A percentile compares a stretch with the other conserved stretches of the same genome.
Conservation (phyloP, 2,888 invertebrate genomes). For the Dioctria linearis region DNA sequence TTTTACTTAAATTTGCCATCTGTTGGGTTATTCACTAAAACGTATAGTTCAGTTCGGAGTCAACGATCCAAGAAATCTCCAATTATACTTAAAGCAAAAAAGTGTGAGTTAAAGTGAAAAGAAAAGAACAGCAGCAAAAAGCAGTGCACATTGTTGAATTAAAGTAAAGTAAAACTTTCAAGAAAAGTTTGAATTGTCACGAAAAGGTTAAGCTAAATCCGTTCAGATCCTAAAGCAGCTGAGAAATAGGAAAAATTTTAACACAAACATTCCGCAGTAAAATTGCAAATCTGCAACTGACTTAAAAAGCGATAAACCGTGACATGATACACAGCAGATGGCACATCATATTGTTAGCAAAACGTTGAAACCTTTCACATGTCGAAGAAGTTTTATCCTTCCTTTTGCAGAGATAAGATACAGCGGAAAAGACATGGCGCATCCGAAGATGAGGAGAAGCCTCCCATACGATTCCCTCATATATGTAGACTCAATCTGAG, state of each 20-base stretch:
- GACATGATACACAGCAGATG: slow-evolving; percentile 47
- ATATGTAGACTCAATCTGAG: slow-evolving; percentile 7
- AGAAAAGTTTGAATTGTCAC: too few relatives aligned
- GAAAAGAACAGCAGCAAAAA: too few relatives aligned
- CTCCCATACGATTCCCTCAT: slow-evolving; percentile 23
- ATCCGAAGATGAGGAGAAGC: not conserved
- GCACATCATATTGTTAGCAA: slow-evolving; percentile 36
- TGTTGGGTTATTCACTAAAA: too few relatives aligned
- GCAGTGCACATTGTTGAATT: too few relatives aligned
- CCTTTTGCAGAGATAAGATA: slow-evolving; percentile 33
- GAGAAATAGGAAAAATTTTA: slow-evolving; percentile 2
- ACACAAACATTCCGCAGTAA: slow-evolving; percentile 36
- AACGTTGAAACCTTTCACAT: slow-evolving; percentile 49
- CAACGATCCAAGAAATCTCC: too few relatives aligned
- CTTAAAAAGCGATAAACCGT: slow-evolving; percentile 50
- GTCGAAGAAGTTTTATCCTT: slow-evolving; percentile 51
- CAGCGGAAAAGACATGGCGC: not conserved
- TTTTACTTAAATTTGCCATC: too few relatives aligned
- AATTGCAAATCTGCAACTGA: slow-evolving; percentile 52
- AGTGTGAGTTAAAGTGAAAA: too few relatives aligned
- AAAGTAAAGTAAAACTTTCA: too few relatives aligned
- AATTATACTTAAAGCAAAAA: too few relatives aligned
- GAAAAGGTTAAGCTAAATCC: too few relatives aligned
- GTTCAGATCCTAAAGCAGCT: too few relatives aligned
- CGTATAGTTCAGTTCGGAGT: too few relatives aligned